Evolutionary conservation across 1,140 invertebrate genomes (phyloP).

Genomic region (Elysia chlorotica): DNA sequence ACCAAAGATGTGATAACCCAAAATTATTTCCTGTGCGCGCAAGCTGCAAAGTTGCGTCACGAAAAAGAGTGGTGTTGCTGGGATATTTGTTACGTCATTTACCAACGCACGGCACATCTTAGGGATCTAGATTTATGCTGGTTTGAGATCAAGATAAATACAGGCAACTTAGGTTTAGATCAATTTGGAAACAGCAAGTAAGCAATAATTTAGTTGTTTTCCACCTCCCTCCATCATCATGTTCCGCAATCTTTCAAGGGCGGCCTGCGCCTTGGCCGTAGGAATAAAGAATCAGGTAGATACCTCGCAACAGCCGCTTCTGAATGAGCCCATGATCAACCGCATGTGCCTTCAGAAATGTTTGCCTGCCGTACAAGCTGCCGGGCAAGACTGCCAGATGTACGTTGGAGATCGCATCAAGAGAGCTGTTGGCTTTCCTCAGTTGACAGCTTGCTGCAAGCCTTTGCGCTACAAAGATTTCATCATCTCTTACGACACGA

Average conservation of each 20-base stretch:
- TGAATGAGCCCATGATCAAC: neutral
- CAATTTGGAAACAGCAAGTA: no score
- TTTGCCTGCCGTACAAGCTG: slow-evolving; percentile 5
- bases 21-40: no score
- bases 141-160: neutral
- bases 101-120: neutral
- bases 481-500: slow-evolving; percentile 22
- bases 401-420: slow-evolving; percentile 22
- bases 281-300: slow-evolving; percentile 2
- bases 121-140: neutral
- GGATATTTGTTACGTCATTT: slow-evolving; percentile 12
- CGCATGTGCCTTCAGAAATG: slow-evolving; percentile 1
- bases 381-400: neutral
- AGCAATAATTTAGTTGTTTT: neutral
- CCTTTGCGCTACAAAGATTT: slow-evolving; percentile 22
- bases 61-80: slow-evolving; percentile 4
- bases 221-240: neutral
- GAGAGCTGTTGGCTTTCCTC: slow-evolving; percentile 19
- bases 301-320: neutral
- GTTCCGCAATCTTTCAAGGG: slow-evolving; percentile 15
- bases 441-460: slow-evolving; percentile 22
- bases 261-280: slow-evolving; percentile 18
- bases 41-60: no score
- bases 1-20: no score
- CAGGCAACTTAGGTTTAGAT: neutral